A percentile compares a stretch with the other conserved stretches of the same genome.
Conservation (phyloP, 1,140 invertebrate species). For the Potamilus streckersoni region DNA sequence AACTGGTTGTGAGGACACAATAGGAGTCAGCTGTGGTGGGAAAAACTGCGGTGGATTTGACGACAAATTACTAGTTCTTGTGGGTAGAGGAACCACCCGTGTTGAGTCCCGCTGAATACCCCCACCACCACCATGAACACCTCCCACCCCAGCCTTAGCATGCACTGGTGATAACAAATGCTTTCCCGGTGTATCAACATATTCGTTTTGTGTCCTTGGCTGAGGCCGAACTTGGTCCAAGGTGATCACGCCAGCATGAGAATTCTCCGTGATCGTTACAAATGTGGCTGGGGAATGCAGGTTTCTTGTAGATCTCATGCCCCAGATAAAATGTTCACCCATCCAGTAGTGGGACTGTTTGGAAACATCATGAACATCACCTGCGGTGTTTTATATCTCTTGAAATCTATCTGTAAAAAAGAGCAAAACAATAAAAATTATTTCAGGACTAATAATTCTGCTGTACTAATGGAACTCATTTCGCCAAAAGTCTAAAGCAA, state of each 20-base stretch:
- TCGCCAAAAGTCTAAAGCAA: no score
- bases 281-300: no score
- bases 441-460: no score
- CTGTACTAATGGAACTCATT: no score
- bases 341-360: no score
- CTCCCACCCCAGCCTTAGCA: constrained; percentile 4
- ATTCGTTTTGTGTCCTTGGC: constrained; percentile 61
- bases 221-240: constrained; percentile 55
- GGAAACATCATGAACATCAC: no score
- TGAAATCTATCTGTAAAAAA: no score
- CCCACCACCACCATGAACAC: constrained; percentile 10
- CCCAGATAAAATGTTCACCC: no score
- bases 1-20: constrained; percentile 43
- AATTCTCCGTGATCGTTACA: no score
- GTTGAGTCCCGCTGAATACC: constrained; percentile 6
- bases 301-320: no score
- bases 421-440: no score
- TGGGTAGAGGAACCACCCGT: constrained; percentile 11
- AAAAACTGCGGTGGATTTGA: neutral
- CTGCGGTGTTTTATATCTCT: no score
- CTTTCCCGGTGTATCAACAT: constrained; percentile 59
- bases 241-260: constrained; percentile 41
- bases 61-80: neutral
- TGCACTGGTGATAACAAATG: constrained; percentile 7
- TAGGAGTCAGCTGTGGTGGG: constrained; percentile 20